These are phyloP conservation scores for Pseudopipra pipra DNA, from an alignment of 2,113 vertebrate genomes.

Conservation along the genomic window DNA sequence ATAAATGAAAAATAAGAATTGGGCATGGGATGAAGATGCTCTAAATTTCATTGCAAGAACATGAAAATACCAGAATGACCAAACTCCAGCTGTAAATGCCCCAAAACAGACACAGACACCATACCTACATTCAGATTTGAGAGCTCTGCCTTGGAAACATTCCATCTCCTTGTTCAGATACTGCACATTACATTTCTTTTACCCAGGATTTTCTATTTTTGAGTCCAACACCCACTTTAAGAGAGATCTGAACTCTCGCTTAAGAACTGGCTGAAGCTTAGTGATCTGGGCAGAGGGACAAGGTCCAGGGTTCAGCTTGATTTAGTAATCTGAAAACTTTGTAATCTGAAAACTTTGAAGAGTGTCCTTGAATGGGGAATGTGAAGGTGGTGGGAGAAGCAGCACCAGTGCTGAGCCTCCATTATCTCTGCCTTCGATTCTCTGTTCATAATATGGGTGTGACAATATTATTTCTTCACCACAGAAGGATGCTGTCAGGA, in stretches of 20 bases:
- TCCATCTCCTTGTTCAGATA: background rate
- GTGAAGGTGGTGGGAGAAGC: background rate
- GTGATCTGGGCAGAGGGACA: background rate
- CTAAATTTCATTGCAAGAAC: background rate
- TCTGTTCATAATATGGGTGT: constrained; percentile 25
- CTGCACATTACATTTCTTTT: background rate
- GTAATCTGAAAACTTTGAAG: background rate
- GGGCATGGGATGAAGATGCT: background rate
- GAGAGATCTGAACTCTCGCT: background rate
- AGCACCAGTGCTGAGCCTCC: background rate
- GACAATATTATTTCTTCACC: constrained; percentile 41
- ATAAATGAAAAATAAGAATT: background rate
- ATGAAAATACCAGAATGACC: background rate
- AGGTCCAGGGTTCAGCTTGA: background rate
- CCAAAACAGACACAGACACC: background rate
- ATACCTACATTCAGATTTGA: background rate
- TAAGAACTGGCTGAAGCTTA: background rate
- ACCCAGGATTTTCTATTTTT: background rate
- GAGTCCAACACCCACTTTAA: background rate
- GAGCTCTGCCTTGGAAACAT: background rate
- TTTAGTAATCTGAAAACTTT: background rate
- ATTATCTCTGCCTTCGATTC: background rate
- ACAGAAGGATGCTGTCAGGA: constrained; percentile 61
- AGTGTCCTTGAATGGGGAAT: background rate
- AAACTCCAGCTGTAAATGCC: background rate